Conservation (phyloP, 2,113 vertebrate species). For the Cnemophilus loriae region DNA sequence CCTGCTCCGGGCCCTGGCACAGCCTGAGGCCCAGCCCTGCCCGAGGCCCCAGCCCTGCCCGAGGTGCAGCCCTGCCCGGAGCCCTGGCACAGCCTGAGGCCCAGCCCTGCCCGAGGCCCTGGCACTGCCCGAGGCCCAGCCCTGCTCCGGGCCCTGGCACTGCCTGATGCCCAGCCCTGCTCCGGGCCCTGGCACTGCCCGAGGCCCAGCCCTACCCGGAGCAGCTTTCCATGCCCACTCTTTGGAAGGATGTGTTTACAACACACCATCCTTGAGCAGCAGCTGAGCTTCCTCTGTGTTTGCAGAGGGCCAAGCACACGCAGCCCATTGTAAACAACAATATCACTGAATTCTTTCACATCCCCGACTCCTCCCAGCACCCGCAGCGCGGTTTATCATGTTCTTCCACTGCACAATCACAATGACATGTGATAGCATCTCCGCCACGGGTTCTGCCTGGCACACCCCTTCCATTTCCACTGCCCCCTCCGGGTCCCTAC, state of each 20-base stretch:
- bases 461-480: conserved; percentile 56
- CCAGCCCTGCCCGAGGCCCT: too few species aligned
- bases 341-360: neutral
- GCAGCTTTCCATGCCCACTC: neutral
- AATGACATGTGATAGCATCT: conserved; percentile 26
- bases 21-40: too few species aligned
- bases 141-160: too few species aligned
- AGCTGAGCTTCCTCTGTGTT: neutral
- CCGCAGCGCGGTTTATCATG: neutral
- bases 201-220: too few species aligned
- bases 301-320: neutral
- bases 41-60: too few species aligned
- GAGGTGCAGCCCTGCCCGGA: too few species aligned
- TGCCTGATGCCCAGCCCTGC: too few species aligned
- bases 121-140: too few species aligned
- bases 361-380: conserved; percentile 46
- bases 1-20: too few species aligned
- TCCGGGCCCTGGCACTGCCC: too few species aligned
- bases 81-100: too few species aligned
- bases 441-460: neutral
- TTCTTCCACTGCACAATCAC: conserved; percentile 32
- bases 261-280: neutral
- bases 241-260: neutral
- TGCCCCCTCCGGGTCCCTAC: neutral
- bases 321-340: conserved; percentile 24